Evolutionary conservation across 2,797 vertebrate species (phyloP), one percentile per base, ranked within the genome.

Genomic region (Neosilurus hyrtlii): DNA sequence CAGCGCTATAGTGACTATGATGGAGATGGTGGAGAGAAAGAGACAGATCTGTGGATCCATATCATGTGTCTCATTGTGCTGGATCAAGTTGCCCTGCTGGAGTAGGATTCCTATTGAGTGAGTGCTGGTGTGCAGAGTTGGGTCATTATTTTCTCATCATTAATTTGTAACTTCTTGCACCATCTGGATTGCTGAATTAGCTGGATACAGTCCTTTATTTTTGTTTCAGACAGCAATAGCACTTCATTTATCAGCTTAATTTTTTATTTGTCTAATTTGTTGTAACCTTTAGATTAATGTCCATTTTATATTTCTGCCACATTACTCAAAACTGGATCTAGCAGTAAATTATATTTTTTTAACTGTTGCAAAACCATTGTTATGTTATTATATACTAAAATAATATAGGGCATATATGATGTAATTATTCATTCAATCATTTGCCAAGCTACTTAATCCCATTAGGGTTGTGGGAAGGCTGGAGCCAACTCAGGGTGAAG

Each of bases 71-170:
- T 70, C 57, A 82, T 73, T 85, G 71, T 83, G 75, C 49, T 72
- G 79, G 82, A 87, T 88, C 78, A 72, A 72, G 83, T 83, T 85
- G 70, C 83, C 62, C 73, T 18, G 57, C 57, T 86, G 81, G 72
- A 82, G 82, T 79, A 71, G 84, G 63, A 87, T 84, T 83, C 86
- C 87, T 85, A 76, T 49, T 70, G 83, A 82, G 83, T 37, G 65
- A 82, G 83, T 37, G 65, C 80, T 84, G 70, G 86, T 81, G 37
- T 73, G 24, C 10, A 11, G 67, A 71, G 56, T 80, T 81, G 26
- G 35, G 54, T 82, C 81, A 85, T 85, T 82, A 86, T 84, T 86
- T 86, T 82, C 75, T 71, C 82, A 85, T 88, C 83, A 86, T 68
- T 35, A 83, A 79, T 24, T 16, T 5, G 51, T 49, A 81, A 84